phyloP scores from a whole-genome alignment of 2,888 invertebrate species.

The Rhamphomyia laevipes region DNA sequence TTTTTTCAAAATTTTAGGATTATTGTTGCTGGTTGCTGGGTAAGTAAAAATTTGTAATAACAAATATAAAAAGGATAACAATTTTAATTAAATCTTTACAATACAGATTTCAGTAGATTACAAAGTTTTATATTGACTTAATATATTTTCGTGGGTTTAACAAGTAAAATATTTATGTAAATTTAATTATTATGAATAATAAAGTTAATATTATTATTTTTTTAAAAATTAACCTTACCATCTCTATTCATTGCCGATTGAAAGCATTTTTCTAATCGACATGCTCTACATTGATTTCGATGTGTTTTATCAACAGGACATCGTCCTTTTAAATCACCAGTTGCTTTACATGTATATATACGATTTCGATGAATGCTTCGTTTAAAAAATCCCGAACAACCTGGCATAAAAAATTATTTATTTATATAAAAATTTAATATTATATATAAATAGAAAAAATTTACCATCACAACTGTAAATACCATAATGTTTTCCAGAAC shows the following conservation, averaged over 20 bases:
- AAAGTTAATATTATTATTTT: too few species aligned
- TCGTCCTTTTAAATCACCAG: conserved; percentile 81
- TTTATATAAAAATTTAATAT: background rate
- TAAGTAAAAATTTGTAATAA: too few species aligned
- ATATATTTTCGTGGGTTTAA: too few species aligned
- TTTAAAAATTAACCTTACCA: conserved; percentile 65
- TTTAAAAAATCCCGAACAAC: conserved; percentile 93
- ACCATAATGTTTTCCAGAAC: conserved; percentile 98
- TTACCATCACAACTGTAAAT: conserved; percentile 99
- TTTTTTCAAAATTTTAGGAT: too few species aligned
- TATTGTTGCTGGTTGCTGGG: too few species aligned
- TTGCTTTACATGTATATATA: conserved; percentile 93
- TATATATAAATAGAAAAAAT: too few species aligned
- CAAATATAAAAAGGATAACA: too few species aligned
- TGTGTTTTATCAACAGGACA: conserved; percentile 97
- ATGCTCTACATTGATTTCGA: conserved; percentile 92
- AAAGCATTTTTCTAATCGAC: conserved; percentile 89
- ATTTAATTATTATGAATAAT: too few species aligned
- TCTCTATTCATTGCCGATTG: conserved; percentile 97
- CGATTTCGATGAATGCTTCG: conserved; percentile 91
- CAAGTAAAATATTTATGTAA: too few species aligned
- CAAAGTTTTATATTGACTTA: too few species aligned
- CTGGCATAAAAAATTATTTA: conserved; percentile 39
- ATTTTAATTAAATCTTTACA: too few species aligned
- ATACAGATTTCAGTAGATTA: too few species aligned